Evolutionary conservation across 2,888 invertebrate genomes (phyloP), one percentile per base, ranked within the genome.

Genomic region (Drosophila eohydei): DNA sequence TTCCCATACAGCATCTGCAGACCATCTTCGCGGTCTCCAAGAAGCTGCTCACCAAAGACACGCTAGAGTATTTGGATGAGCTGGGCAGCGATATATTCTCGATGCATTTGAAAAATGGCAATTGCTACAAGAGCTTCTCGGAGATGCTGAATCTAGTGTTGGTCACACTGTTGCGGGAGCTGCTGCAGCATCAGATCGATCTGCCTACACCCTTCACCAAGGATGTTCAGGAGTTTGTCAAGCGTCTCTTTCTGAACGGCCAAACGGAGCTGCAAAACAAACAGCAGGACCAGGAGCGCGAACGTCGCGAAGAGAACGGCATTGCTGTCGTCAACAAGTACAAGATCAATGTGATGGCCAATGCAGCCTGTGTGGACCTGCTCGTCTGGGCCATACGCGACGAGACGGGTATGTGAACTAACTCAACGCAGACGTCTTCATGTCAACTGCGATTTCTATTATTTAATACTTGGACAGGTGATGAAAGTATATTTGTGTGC

Each of bases 361-460:
- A 98, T 93, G 98, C 99, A 0, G 98, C 98, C 1, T 99, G 99
- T 91, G 98, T 99, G 0, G 99, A 99, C 93, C 94, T 99, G 8
- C 94, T 99, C 2, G 98, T 99, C 36, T 99, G 99, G 99, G 98
- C 99, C 1, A 98, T 98, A 79, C 96, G 97, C 1, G 99, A 99
- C 92, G 99, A 99, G 94, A 97, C 97, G 91, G 98, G 98, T 98
- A 92, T 94, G 90, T 80, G 12, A 7, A 11, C 34, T 16, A 41
- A 4, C 52, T 12, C 8, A 14, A 21, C 34, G 4, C 51, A 4
- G n/a, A 5, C 41, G 11, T 21, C n/a, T 21, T 32, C 7, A 21
- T 11, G 30, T 36, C 30, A 36, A 58, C 3, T 14, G 48, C 9
- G 14, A 36, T n/a, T 71, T 56, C 11, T 57, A 48, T 40, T 14